Percentiles rank a stretch among this genome's conserved stretches.
Evolutionary conservation across 2,113 vertebrate genomes (phyloP).

Genomic region (Orcinus orca): DNA sequence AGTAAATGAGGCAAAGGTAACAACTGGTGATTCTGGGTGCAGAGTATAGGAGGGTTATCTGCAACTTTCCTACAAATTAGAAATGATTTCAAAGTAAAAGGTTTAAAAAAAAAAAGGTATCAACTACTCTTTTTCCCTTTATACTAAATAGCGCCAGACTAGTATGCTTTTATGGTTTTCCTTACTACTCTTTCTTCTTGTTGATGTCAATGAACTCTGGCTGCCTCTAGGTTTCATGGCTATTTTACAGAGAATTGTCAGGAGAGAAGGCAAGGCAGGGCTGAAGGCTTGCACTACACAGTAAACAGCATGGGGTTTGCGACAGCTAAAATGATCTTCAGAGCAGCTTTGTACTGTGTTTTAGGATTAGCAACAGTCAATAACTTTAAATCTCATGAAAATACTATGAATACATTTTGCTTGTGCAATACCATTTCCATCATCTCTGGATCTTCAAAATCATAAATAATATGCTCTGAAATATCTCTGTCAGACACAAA

Average conservation of each 20-base stretch:
- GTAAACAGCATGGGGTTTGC: background rate
- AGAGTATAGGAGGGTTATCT: background rate
- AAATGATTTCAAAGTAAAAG: slow-evolving; percentile 26
- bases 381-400: background rate
- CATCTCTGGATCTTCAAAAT: slow-evolving; percentile 99
- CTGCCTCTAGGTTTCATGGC: background rate
- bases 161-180: background rate
- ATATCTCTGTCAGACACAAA: slow-evolving; percentile 99
- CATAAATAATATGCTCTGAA: slow-evolving; percentile 98
- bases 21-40: background rate
- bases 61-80: background rate
- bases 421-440: slow-evolving; percentile 95
- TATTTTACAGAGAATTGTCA: background rate
- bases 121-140: background rate
- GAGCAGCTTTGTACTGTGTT: background rate
- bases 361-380: background rate
- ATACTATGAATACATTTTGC: background rate
- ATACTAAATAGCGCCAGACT: background rate
- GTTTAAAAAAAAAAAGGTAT: background rate
- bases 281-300: background rate
- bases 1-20: background rate
- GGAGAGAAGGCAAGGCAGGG: background rate
- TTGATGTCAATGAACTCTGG: background rate
- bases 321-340: background rate
- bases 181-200: background rate